These are phyloP conservation scores for Tachycineta bicolor DNA, from an alignment of 2,113 vertebrate species.

Conservation along the genomic window DNA sequence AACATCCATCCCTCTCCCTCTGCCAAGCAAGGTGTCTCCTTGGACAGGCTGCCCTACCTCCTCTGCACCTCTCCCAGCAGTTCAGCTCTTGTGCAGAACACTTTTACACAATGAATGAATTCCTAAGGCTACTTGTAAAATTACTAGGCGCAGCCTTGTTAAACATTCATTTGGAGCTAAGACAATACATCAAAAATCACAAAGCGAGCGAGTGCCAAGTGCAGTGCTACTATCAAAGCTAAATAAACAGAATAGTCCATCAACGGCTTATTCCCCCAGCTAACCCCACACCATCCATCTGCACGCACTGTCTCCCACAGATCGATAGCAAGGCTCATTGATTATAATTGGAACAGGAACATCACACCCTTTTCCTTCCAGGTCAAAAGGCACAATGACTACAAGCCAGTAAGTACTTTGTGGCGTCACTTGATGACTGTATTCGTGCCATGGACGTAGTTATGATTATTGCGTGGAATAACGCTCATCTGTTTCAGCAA, in stretches of 20 bases:
- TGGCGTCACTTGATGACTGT: not conserved
- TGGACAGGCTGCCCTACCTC: not conserved
- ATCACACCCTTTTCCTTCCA: conserved; percentile 15
- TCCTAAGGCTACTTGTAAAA: conserved; percentile 65
- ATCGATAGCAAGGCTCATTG: conserved; percentile 43
- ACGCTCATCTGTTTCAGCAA: conserved; percentile 49
- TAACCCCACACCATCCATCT: not conserved
- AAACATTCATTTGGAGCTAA: conserved; percentile 53
- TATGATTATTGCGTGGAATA: conserved; percentile 16
- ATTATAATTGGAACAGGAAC: not conserved
- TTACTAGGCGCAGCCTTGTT: conserved; percentile 21
- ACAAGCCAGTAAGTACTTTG: conserved; percentile 9
- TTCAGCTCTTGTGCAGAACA: not conserved
- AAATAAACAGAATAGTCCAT: conserved; percentile 19
- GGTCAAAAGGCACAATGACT: conserved; percentile 44
- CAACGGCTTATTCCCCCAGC: not conserved
- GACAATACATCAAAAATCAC: conserved; percentile 48
- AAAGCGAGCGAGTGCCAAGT: not conserved
- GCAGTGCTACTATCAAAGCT: conserved; percentile 1
- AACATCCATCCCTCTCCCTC: not conserved
- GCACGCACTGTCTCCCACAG: not conserved
- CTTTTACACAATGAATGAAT: conserved; percentile 7
- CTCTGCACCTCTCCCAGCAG: not conserved
- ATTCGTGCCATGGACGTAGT: not conserved
- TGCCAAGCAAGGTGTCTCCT: not conserved